phyloP scores from a whole-genome alignment of 2,113 vertebrate species.

The Aythya baeri region DNA sequence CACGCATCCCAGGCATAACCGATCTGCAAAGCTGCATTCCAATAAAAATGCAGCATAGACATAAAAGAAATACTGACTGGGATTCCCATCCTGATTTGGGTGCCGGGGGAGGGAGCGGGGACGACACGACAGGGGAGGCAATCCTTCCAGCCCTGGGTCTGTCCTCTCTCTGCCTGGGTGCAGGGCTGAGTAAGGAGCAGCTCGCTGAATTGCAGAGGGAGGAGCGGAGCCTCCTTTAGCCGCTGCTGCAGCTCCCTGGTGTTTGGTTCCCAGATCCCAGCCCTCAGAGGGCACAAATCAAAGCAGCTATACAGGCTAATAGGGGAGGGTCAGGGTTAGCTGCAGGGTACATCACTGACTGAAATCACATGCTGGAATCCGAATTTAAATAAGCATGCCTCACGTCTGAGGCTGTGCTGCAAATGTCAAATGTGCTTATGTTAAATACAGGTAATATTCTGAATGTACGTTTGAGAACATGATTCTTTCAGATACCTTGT shows the following conservation, averaged over 20 bases:
- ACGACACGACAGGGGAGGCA: background rate
- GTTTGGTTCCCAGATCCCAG: background rate
- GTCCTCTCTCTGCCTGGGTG: background rate
- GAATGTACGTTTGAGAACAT: background rate
- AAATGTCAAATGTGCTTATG: conserved; percentile 45
- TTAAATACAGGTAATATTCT: conserved; percentile 20
- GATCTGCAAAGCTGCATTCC: conserved; percentile 53
- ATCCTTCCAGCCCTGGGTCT: background rate
- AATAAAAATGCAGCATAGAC: background rate
- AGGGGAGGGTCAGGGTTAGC: background rate
- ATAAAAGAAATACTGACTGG: background rate
- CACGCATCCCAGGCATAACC: conserved; percentile 22
- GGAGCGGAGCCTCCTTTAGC: background rate
- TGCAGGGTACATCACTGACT: background rate
- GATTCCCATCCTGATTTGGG: background rate
- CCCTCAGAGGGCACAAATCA: background rate
- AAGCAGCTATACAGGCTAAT: background rate
- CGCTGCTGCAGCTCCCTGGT: background rate
- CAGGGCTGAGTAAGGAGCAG: background rate
- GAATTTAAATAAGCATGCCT: background rate
- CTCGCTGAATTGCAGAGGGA: background rate
- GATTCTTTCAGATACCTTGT: conserved; percentile 19
- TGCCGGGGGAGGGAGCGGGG: background rate
- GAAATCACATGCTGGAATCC: background rate
- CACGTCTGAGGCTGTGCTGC: background rate